phyloP scores from a whole-genome alignment of 2,888 invertebrate genomes.

The Melanotus villosus region DNA sequence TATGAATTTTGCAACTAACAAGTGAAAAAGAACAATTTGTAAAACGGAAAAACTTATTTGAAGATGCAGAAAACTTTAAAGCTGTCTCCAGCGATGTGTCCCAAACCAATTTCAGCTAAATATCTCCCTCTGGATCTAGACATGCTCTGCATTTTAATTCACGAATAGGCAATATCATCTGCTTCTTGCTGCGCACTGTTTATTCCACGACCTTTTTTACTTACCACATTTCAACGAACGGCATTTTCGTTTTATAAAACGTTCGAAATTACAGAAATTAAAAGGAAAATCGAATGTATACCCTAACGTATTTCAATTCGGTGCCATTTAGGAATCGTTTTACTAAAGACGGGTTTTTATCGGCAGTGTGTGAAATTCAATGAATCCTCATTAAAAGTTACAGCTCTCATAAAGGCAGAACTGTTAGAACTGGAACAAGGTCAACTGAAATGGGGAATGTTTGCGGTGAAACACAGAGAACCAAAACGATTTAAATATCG shows the following conservation, averaged over 20 bases:
- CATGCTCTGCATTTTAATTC: constrained; percentile 45
- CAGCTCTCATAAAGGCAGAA: constrained; percentile 22
- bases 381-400: constrained; percentile 28
- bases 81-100: constrained; percentile 41
- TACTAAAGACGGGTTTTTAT: neutral
- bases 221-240: constrained; percentile 13
- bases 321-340: neutral
- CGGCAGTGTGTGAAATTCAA: constrained; percentile 15
- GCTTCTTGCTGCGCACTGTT: constrained; percentile 31
- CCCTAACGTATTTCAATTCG: too few species aligned
- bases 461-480: constrained; percentile 7
- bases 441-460: constrained; percentile 2
- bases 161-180: constrained; percentile 41
- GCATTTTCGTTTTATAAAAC: neutral
- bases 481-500: constrained; percentile 22
- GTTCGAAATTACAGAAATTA: neutral
- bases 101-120: constrained; percentile 46
- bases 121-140: constrained; percentile 42
- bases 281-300: too few species aligned
- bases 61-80: constrained; percentile 40
- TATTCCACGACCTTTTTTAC: constrained; percentile 36
- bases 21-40: constrained; percentile 35
- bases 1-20: constrained; percentile 11
- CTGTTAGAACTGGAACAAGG: constrained; percentile 21
- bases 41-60: constrained; percentile 33